Evolutionary conservation across 2,888 invertebrate genomes (phyloP).

Genomic region (Hydriomena furcata): DNA sequence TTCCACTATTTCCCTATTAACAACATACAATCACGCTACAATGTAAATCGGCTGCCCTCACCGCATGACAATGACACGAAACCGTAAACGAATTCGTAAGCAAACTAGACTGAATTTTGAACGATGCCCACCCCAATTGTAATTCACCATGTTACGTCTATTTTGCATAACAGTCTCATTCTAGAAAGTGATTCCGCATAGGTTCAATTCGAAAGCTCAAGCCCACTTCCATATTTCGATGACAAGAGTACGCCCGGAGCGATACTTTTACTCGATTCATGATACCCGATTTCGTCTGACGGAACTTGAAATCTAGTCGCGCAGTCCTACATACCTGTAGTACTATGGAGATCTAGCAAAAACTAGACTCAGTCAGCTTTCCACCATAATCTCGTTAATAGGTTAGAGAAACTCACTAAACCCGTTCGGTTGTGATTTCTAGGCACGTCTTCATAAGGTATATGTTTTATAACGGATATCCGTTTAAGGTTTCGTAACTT

Average conservation of each 20-base stretch:
- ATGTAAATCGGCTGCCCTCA: constrained; percentile 39
- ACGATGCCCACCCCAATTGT: constrained; percentile 67
- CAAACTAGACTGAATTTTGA: constrained; percentile 35
- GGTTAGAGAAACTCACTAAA: constrained; percentile 74
- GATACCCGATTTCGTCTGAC: constrained; percentile 63
- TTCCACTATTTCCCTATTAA: constrained; percentile 34
- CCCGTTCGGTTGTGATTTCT: constrained; percentile 64
- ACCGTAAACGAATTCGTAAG: constrained; percentile 61
- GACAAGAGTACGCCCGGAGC: constrained; percentile 69
- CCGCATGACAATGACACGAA: constrained; percentile 44
- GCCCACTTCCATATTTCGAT: constrained; percentile 75
- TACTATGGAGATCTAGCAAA: constrained; percentile 73
- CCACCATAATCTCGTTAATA: constrained; percentile 76
- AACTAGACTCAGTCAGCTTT: constrained; percentile 76
- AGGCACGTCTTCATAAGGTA: constrained; percentile 55
- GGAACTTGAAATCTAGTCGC: constrained; percentile 68
- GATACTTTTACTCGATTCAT: constrained; percentile 70
- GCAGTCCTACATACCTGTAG: constrained; percentile 62
- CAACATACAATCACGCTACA: constrained; percentile 33
- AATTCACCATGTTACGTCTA: constrained; percentile 74
- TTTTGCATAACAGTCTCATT: constrained; percentile 78
- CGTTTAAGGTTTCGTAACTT: constrained; percentile 44
- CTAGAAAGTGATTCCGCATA: constrained; percentile 75
- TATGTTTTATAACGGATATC: constrained; percentile 50
- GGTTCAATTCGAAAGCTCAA: constrained; percentile 72